Evolutionary conservation across 2,888 invertebrate genomes (phyloP).

Genomic region (Pterostichus madidus): DNA sequence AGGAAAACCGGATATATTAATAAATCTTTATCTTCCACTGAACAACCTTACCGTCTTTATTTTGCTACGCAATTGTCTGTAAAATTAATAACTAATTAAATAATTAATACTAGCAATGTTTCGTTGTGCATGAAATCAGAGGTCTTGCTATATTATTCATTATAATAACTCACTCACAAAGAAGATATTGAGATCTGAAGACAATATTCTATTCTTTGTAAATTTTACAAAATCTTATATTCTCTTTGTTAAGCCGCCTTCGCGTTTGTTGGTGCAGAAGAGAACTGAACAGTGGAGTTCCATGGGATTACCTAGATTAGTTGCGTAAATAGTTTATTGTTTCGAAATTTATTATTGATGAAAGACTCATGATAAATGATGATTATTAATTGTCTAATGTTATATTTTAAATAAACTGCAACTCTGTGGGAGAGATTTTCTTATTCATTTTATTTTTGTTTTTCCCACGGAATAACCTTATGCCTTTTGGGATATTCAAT

Average conservation of each 20-base stretch:
- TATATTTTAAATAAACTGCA: slow-evolving; percentile 29
- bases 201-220: not conserved
- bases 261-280: not conserved
- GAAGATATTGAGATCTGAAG: not conserved
- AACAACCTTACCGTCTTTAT: not conserved
- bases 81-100: slow-evolving; percentile 1
- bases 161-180: not conserved
- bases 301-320: not conserved
- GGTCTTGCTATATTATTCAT: not conserved
- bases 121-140: not conserved
- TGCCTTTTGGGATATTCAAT: too few species aligned
- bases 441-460: slow-evolving; percentile 8
- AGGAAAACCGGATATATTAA: not conserved
- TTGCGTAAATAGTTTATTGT: slow-evolving; percentile 35
- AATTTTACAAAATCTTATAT: not conserved
- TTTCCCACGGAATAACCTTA: not conserved
- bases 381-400: slow-evolving; percentile 4
- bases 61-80: not conserved
- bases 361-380: slow-evolving; percentile 19
- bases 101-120: not conserved
- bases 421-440: slow-evolving; percentile 12
- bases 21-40: too few species aligned
- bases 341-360: slow-evolving; percentile 35
- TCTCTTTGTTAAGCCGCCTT: not conserved
- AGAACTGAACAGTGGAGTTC: not conserved